Evolutionary conservation across 2,888 invertebrate genomes (phyloP), one percentile per base, ranked within the genome.

Genomic region (Leptinotarsa tumamoca): DNA sequence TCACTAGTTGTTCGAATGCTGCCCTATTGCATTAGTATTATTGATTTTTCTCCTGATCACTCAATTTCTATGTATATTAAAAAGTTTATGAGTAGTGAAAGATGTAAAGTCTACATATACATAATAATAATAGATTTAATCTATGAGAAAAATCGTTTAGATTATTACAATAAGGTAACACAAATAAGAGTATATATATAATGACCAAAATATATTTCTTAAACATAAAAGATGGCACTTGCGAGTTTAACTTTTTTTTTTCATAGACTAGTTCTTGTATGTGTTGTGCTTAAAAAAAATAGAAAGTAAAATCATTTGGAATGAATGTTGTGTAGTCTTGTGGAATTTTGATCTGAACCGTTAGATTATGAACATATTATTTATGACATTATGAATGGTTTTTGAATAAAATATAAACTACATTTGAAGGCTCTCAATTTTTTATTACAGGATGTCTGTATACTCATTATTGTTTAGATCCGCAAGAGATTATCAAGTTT

Each of bases 241-340:
- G 77, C 72, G 69, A 76, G 72, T 80, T 79, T 79, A 67, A 75
- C 71, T 80, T 80, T 75, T 77, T 71, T 82, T 71, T 82, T 81
- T 74, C 71, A 73, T 82, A 82, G 80, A 72, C 75, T 83, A 84
- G 83, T 82, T 76, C 74, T 78, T 81, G 81, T 84, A 81, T 81
- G 80, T 83, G 81, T 83, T 83, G 84, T 84, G 83, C 82, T 84
- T 83, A 81, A 78, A 80, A 82, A 74, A 80, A 80, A 78, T 81
- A 81, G 81, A 72, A 81, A 76, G 78, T 82, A 83, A 83, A 81
- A 79, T 73, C 80, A 80, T 80, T 81, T 83, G 80, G 83, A 84
- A 83, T 84, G 84, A 80, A 82, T 84, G 84, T 84, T 78, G 80
- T 83, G 82, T 84, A 84, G 82, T 83, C 80, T 82, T 83, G 83